Conservation (phyloP, 2,888 invertebrate species). For the Glyphotaelius pellucidus region DNA sequence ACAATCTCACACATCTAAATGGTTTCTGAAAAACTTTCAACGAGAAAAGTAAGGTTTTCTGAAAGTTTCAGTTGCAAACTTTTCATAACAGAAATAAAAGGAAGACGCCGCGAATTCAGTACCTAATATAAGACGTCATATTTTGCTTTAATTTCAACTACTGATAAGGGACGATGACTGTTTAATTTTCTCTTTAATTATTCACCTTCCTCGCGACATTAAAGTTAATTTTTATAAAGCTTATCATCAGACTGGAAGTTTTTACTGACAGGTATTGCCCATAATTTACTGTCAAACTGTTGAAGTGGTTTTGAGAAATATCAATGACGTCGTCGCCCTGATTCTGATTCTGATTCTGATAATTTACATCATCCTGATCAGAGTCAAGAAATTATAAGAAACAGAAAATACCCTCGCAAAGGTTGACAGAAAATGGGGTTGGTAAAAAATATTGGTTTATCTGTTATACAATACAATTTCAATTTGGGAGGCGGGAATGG, state of each 20-base stretch:
- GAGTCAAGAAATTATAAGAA: neutral
- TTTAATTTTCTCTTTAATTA: neutral
- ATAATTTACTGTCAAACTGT: neutral
- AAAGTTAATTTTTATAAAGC: neutral
- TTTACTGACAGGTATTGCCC: neutral
- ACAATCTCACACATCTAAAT: conserved; percentile 5
- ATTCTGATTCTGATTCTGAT: too few species aligned
- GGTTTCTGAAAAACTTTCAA: conserved; percentile 11
- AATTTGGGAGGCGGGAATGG: too few species aligned
- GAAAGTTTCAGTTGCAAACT: neutral
- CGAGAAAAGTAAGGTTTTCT: neutral
- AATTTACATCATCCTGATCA: neutral
- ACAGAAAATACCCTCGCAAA: neutral
- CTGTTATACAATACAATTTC: too few species aligned
- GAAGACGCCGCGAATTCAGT: neutral
- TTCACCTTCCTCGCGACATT: neutral
- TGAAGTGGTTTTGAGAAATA: neutral
- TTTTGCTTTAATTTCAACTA: neutral
- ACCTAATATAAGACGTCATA: neutral
- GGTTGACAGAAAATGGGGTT: too few species aligned
- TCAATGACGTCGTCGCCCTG: too few species aligned
- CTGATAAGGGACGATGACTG: neutral
- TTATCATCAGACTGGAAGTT: too few species aligned
- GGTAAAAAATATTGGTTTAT: too few species aligned
- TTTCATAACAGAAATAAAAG: conserved; percentile 18